Evolutionary conservation across 2,797 vertebrate genomes (phyloP), one percentile per base, ranked within the genome.

Genomic region (Coreius guichenoti): DNA sequence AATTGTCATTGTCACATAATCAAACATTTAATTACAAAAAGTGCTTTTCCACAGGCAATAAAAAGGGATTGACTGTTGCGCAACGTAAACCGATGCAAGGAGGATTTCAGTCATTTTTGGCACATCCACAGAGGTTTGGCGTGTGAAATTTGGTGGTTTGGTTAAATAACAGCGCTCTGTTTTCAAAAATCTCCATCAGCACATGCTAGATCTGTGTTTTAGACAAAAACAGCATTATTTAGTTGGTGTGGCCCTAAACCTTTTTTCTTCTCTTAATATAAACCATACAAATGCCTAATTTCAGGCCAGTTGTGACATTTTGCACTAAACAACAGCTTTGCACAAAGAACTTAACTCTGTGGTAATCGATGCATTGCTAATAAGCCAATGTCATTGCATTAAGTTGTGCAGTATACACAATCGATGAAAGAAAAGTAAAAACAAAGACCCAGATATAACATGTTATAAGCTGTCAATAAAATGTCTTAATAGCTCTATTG

Each of bases 121-220:
- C 43, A 82, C 8, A 51, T n/a, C 70, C 45, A 19, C 29, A 26
- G 43, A 51, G 81, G 81, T 83, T 39, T 83, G 61, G 73, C n/a
- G 1, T 68, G 47, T 54, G 47, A 68, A 67, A 29, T 67, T 17
- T 51, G 72, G 81, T 36, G 39, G 72, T 54, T 76, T 76, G 31
- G 17, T 51, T 51, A 39, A 75, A 67, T 9, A 31, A 61, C 43
- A 73, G 13, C 1, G n/a, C 14, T 58, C 31, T 26, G 12, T 17
- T 61, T 43, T 56, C 26, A 74, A 9, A 26, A 67, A 76, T 67
- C 31, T 19, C 23, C 5, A 14, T 3, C 19, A 31, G n/a, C 61
- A 65, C 58, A 80, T 49, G 39, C 36, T 9, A 61, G 8, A 29
- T 67, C 39, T 67, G 43, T 45, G 23, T 51, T 45, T 6, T 8